These are phyloP conservation scores for Mionectes olivaceus DNA, from an alignment of 2,797 vertebrate genomes.

Conservation along the genomic window DNA sequence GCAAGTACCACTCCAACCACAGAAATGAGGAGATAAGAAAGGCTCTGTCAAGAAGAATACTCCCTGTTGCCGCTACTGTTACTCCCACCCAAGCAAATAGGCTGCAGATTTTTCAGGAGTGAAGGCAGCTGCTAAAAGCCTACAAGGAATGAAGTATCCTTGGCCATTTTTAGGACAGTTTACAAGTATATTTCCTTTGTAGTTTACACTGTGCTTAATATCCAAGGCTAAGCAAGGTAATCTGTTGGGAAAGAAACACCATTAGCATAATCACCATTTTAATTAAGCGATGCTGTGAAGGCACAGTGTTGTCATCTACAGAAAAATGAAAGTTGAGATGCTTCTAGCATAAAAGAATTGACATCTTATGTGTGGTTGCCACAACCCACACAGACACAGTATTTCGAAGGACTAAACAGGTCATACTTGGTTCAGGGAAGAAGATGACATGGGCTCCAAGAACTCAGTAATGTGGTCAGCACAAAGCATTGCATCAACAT, in stretches of 20 bases:
- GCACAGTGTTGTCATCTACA: neutral
- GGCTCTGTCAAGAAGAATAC: accelerated
- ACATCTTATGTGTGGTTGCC: neutral
- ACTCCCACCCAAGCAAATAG: neutral
- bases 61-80: neutral
- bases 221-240: neutral
- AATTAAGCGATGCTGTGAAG: neutral
- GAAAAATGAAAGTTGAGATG: slow-evolving; percentile 9
- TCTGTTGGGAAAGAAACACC: slow-evolving; percentile 24
- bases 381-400: neutral
- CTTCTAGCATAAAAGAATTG: slow-evolving; percentile 6
- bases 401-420: slow-evolving; percentile 1
- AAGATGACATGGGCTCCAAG: neutral
- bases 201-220: neutral
- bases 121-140: neutral
- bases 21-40: neutral
- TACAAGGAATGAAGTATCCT: neutral
- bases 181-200: neutral
- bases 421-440: neutral
- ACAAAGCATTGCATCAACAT: neutral
- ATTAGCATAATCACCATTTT: slow-evolving; percentile 36
- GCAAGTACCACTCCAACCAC: neutral
- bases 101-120: neutral
- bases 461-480: accelerated
- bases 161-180: neutral